Evolutionary conservation across 1,140 invertebrate genomes (phyloP), one percentile per base, ranked within the genome.

Genomic region (Drosophila varians): DNA sequence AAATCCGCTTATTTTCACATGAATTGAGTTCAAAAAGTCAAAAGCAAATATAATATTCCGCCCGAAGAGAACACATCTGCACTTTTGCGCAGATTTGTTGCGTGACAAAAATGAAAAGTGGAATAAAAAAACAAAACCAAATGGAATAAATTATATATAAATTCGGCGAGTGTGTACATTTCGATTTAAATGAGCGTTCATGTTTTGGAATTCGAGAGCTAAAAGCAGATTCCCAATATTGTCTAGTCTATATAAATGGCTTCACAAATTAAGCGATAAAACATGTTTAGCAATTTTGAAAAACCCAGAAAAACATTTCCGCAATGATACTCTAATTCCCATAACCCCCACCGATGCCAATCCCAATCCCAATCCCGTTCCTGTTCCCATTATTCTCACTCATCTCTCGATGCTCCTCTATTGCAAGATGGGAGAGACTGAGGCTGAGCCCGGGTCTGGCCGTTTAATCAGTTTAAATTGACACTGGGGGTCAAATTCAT

Each of bases 401-500:
- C 12, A 28, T 4, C 28, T 3, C 16, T 6, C 16, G 5, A 2
- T 4, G 12, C 38, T 19, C 2, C 38, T 12, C 38, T 18, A 4
- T n/a, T 1, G 38, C 3, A 1, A 42, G 38, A 42, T 42, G 26
- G 9, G 8, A 47, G 42, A 47, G 52, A 23, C 21, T 12, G 36
- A 34, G 31, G 11, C 12, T 23, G 54, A 58, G 49, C 51, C 65
- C 48, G 74, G 62, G 78, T 86, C 80, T 86, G 76, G 56, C 42
- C 62, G 53, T 77, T 86, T 86, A 86, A 86, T 86, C 82, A 86
- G 82, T 87, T 86, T 86, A 86, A 86, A 86, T 86, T 86, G 82
- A 86, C 82, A 87, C 82, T 86, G 82, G 82, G 82, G 82, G 82
- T 86, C 82, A 86, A 86, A 86, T 86, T 86, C 82, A 86, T 86